Evolutionary conservation across 2,113 vertebrate species (phyloP), one percentile per base, ranked within the genome.

Genomic region (Pimephales promelas): DNA sequence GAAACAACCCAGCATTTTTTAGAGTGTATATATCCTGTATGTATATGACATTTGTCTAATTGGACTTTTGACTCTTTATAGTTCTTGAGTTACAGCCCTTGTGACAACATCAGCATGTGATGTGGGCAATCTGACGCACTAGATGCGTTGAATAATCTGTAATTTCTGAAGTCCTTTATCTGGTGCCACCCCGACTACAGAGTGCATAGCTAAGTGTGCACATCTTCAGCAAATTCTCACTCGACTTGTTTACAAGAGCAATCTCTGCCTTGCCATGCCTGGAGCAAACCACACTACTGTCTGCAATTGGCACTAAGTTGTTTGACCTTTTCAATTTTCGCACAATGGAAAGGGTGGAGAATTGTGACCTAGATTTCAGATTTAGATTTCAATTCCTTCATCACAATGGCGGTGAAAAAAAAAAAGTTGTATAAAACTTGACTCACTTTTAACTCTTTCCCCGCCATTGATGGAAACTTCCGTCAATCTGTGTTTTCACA

Each of bases 31-130:
- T 36, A 36, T 36, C n/a, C n/a, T n/a, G 7, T 36, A 36, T 36
- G 7, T 7, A 36, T 7, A 36, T 7, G 5, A 24, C 22, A 45
- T 43, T 45, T n/a, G 20, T 71, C 11, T 24, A 16, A 71, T 71
- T 72, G 68, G 68, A 72, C 40, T 45, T 72, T 68, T 40, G 64
- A 68, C 64, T 40, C 64, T 66, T 13, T 70, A 70, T 7, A 70
- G 66, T n/a, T 43, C 20, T 40, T 10, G 22, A 71, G 36, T 24
- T 71, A 71, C 11, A 43, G 68, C 10, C 22, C 68, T 13, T 45
- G 68, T 45, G 68, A 71, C 22, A 14, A 36, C 31, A 0, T 45
- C 22, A 45, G 36, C 68, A 45, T 24, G 22, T 43, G 34, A 49
- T 49, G 14, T 16, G 47, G 20, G 49, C 18, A 8, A 14, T 14